Percentiles rank a stretch among this genome's conserved stretches.
These are phyloP conservation scores for Pristionchus exspectatus DNA, from an alignment of 2,888 invertebrate genomes.

Conservation along the genomic window DNA sequence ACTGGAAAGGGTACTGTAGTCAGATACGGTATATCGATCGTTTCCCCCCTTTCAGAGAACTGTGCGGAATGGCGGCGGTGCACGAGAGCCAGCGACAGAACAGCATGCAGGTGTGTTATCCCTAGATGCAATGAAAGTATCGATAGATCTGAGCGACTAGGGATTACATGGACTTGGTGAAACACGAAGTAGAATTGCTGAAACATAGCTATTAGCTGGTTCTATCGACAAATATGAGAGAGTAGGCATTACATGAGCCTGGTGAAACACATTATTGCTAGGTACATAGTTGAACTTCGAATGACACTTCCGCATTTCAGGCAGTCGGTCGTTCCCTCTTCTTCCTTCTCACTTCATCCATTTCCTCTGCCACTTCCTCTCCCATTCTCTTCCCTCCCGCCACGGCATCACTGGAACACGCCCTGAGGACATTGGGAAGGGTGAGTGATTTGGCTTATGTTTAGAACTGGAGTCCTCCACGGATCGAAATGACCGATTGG, in stretches of 20 bases:
- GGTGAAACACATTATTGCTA: neutral
- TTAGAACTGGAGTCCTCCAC: neutral
- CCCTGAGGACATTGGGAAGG: slow-evolving; percentile 62
- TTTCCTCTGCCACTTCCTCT: slow-evolving; percentile 42
- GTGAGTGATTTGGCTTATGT: slow-evolving; percentile 41
- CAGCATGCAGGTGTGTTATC: slow-evolving; percentile 22
- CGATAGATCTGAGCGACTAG: neutral
- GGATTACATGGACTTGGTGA: neutral
- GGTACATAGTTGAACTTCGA: too few species aligned
- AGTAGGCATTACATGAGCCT: neutral
- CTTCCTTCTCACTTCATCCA: slow-evolving; percentile 63
- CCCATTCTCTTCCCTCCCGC: slow-evolving; percentile 63
- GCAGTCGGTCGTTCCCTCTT: slow-evolving; percentile 62
- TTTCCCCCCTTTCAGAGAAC: neutral
- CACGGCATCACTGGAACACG: slow-evolving; percentile 58
- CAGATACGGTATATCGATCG: too few species aligned
- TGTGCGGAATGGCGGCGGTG: slow-evolving; percentile 35
- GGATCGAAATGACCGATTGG: neutral
- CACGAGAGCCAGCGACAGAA: neutral
- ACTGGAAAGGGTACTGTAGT: neutral
- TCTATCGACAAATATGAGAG: neutral
- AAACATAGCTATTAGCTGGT: too few species aligned
- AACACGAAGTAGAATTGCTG: neutral
- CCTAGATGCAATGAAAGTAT: neutral
- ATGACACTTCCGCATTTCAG: slow-evolving; percentile 51